Base-by-base conservation (phyloP, 2,113 vertebrate genomes). In the Apeltes quadracus region DNA sequence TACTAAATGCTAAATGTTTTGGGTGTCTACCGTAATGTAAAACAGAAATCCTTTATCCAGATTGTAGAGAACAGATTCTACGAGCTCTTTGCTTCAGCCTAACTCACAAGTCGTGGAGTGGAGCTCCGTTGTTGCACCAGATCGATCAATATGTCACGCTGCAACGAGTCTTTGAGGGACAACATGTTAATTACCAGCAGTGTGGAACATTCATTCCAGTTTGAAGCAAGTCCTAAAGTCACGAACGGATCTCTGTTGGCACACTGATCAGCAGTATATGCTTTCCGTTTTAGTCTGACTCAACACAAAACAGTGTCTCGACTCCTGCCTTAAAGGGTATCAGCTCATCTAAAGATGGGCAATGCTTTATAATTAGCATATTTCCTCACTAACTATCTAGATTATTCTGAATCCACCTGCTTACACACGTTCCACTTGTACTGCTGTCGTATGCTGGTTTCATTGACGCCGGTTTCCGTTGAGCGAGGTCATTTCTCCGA, bases 361-460 rank as follows among this genome's bases (percentile, higher is more conserved):
- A 7, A 3, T 46, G 36, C 34, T 58, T 18, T 34, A 66, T 41
- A 51, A 72, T 61, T 11, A 50, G 25, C n/a, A n/a, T n/a, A n/a
- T n/a, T n/a, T n/a, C n/a, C n/a, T n/a, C n/a, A n/a, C n/a, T n/a
- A n/a, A n/a, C n/a, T n/a, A n/a, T n/a, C n/a, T n/a, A n/a, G n/a
- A n/a, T n/a, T n/a, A n/a, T n/a, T n/a, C n/a, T 29, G 65, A 15
- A 38, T 55, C n/a, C 27, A 20, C 13, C 29, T 10, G 51, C 46
- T 58, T 66, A 66, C n/a, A 76, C 43, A 69, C 63, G 18, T 65
- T 76, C 61, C 58, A 54, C 39, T 43, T 15, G 14, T 13, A 50
- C 20, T 39, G 54, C 34, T 1, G 11, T 41, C 27, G 23, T 16
- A 16, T n/a, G 32, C 54, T 5, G 25, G 0, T 70, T 61, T 68